Conservation (phyloP, 2,888 invertebrate species). For the Brachyptera risi region DNA sequence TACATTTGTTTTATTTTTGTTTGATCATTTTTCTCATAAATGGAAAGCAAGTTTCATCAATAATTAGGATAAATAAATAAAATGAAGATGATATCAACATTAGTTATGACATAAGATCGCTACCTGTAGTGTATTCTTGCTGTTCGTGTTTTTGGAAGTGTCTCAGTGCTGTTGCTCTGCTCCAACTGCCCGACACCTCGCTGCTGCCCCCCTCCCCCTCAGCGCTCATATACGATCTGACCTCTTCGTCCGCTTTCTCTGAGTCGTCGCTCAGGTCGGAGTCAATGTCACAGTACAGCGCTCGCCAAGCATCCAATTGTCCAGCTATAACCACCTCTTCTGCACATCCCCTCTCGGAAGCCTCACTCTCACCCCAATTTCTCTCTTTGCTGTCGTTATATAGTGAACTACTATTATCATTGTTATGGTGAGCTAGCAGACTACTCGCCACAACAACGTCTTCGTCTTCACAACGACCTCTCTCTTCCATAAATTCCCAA, state of each 20-base stretch:
- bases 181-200: slow-evolving; percentile 54
- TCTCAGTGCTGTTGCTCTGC: slow-evolving; percentile 43
- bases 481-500: background rate
- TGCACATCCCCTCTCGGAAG: background rate
- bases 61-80: too few species aligned
- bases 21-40: too few species aligned
- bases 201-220: slow-evolving; percentile 41
- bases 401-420: too few species aligned
- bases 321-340: slow-evolving; percentile 13
- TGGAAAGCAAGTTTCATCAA: too few species aligned
- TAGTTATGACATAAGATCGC: too few species aligned
- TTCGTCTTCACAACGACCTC: background rate
- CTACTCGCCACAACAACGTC: background rate
- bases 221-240: slow-evolving; percentile 50
- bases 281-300: slow-evolving; percentile 44
- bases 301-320: slow-evolving; percentile 44
- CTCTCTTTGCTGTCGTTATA: too few species aligned
- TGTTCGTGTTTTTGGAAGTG: slow-evolving; percentile 19
- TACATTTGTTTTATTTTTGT: too few species aligned
- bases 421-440: too few species aligned
- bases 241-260: slow-evolving; percentile 57
- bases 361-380: background rate
- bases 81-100: too few species aligned
- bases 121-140: background rate
- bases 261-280: slow-evolving; percentile 48